Conservation (phyloP, 2,888 invertebrate species). For the Osedax fenrisi region DNA sequence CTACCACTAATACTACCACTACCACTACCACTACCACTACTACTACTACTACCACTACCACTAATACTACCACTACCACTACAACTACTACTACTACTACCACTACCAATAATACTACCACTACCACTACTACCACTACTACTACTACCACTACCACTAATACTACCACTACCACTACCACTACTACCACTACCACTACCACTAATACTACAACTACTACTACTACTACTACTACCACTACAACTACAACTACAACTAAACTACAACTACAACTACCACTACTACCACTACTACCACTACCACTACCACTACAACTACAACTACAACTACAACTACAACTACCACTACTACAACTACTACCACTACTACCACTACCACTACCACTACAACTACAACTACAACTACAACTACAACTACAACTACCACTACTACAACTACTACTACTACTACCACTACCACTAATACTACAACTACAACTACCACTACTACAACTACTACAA, state of each 20-base stretch:
- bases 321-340: not conserved
- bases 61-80: slow-evolving; percentile 4
- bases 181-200: not conserved
- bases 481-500: not conserved
- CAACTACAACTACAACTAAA: not conserved
- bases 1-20: slow-evolving; percentile 10
- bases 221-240: slow-evolving; percentile 4
- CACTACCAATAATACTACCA: slow-evolving; percentile 8
- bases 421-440: slow-evolving; percentile 4
- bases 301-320: not conserved
- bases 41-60: slow-evolving; percentile 10
- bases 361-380: slow-evolving; percentile 3
- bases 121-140: slow-evolving; percentile 8
- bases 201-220: not conserved
- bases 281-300: not conserved
- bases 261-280: not conserved
- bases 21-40: slow-evolving; percentile 15
- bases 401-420: not conserved
- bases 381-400: not conserved
- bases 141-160: not conserved
- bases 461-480: no score
- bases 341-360: not conserved
- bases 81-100: slow-evolving; percentile 9
- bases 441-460: not conserved
- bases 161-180: slow-evolving; percentile 8